Percentiles rank a stretch among this genome's conserved stretches.
Evolutionary conservation across 2,113 vertebrate species (phyloP).

Genomic region (Cranoglanis bouderius): DNA sequence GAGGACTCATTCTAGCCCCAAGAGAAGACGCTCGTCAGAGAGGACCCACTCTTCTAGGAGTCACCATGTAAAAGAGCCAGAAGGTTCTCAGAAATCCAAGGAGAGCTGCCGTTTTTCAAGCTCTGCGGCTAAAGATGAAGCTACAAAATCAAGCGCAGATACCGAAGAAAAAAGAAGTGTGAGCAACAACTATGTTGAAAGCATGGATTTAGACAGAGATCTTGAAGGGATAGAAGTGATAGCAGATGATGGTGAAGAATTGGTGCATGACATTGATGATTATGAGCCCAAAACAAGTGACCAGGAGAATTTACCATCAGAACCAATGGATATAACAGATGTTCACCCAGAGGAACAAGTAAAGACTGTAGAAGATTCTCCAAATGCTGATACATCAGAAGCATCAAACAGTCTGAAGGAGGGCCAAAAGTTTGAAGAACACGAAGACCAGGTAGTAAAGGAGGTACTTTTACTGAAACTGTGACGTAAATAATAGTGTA

Average conservation of each 20-base stretch:
- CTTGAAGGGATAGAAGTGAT: slow-evolving; percentile 45
- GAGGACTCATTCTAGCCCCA: slow-evolving; percentile 27
- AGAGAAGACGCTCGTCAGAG: background rate
- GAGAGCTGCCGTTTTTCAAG: slow-evolving; percentile 12
- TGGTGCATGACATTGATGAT: slow-evolving; percentile 17
- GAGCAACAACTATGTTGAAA: background rate
- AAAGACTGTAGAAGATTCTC: background rate
- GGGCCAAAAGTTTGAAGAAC: background rate
- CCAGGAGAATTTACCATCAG: background rate
- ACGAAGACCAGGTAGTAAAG: background rate
- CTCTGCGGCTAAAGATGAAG: slow-evolving; percentile 12
- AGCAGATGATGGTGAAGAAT: slow-evolving; percentile 37
- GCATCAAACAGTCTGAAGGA: background rate
- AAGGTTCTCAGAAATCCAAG: background rate
- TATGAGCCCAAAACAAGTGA: background rate
- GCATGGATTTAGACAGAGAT: slow-evolving; percentile 27
- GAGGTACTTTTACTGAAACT: slow-evolving; percentile 20
- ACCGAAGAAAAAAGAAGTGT: background rate
- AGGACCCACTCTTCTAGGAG: slow-evolving; percentile 8
- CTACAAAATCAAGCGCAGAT: background rate
- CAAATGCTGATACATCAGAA: background rate
- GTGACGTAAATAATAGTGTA: background rate
- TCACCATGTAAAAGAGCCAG: background rate
- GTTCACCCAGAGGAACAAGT: background rate
- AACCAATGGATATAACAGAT: background rate